Conservation (phyloP, 2,888 invertebrate genomes). For the Aleiodes testaceus region DNA sequence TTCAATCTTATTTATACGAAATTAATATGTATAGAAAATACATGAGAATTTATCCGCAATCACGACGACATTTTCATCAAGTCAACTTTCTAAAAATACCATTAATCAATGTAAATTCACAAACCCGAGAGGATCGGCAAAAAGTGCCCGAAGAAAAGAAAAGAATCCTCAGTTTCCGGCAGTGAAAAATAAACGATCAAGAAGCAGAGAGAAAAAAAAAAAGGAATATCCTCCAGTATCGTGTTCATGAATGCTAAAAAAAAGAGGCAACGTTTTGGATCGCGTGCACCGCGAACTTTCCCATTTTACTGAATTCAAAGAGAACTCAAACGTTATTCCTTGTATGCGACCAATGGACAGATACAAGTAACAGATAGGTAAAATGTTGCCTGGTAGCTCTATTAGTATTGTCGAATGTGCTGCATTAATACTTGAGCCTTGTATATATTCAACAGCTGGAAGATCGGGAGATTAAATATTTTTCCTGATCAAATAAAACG, state of each 20-base stretch:
- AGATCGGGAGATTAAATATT: slow-evolving; percentile 27
- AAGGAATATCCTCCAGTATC: slow-evolving; percentile 33
- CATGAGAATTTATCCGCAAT: background rate
- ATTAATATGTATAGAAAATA: slow-evolving; percentile 13
- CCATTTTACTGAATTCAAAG: slow-evolving; percentile 54
- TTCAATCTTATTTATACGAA: background rate
- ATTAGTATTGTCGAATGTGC: slow-evolving; percentile 27
- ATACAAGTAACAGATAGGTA: slow-evolving; percentile 62
- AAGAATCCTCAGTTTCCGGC: slow-evolving; percentile 21
- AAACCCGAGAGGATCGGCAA: too few relatives aligned
- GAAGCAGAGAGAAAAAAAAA: background rate
- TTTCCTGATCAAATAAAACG: slow-evolving; percentile 28
- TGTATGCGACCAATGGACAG: slow-evolving; percentile 57
- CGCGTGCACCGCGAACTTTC: slow-evolving; percentile 67
- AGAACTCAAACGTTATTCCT: slow-evolving; percentile 43
- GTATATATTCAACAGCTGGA: background rate
- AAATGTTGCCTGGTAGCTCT: slow-evolving; percentile 41
- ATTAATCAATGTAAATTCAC: slow-evolving; percentile 20
- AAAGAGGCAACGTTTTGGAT: slow-evolving; percentile 48
- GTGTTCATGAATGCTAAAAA: slow-evolving; percentile 29
- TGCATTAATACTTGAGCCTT: slow-evolving; percentile 12
- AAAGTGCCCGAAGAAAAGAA: background rate
- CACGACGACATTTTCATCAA: slow-evolving; percentile 15
- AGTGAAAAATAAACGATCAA: background rate
- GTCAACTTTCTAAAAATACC: slow-evolving; percentile 30